These are phyloP conservation scores for Onchidella celtica DNA, from an alignment of 2,888 invertebrate species.

Conservation along the genomic window DNA sequence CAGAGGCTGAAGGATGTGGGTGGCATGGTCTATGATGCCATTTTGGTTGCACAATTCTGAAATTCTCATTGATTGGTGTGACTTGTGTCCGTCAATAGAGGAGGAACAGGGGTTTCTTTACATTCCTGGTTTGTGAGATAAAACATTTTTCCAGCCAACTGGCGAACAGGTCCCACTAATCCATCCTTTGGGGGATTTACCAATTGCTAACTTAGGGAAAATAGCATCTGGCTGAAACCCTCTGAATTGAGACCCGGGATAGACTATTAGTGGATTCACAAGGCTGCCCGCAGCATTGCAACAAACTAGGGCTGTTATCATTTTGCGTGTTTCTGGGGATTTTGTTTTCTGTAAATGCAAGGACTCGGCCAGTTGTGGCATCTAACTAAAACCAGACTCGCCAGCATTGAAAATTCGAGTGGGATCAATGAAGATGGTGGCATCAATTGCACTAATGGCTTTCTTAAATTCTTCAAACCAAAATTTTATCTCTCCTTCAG, in stretches of 20 bases:
- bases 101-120: constrained; percentile 13
- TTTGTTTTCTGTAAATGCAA: neutral
- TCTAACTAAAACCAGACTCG: constrained; percentile 14
- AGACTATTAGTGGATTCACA: constrained; percentile 11
- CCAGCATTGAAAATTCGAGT: constrained; percentile 8
- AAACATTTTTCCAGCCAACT: constrained; percentile 11
- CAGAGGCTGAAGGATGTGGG: constrained; percentile 28
- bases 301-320: constrained; percentile 23
- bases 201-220: neutral
- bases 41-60: constrained; percentile 2
- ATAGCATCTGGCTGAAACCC: constrained; percentile 22
- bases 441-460: neutral
- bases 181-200: constrained; percentile 19
- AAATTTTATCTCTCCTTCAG: neutral
- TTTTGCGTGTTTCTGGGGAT: neutral
- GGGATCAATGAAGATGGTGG: constrained; percentile 17
- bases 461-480: neutral
- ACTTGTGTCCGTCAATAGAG: constrained; percentile 5
- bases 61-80: constrained; percentile 1
- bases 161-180: neutral
- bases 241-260: constrained; percentile 24
- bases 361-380: neutral
- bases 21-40: neutral
- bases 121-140: constrained; percentile 7
- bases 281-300: constrained; percentile 13